phyloP scores from a whole-genome alignment of 1,140 invertebrate species.

The Holotrichia oblita region DNA sequence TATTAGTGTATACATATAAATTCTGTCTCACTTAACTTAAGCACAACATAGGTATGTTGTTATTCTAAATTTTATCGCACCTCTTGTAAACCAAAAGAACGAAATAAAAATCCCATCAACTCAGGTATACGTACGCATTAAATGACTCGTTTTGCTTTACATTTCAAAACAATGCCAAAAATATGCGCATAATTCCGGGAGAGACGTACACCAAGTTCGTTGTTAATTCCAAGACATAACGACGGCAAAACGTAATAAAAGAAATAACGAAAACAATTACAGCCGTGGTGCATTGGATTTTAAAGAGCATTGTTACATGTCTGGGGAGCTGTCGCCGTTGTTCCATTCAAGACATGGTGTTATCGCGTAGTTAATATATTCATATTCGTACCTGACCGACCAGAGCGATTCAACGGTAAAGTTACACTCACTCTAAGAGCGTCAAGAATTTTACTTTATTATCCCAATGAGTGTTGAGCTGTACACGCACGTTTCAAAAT shows the following conservation, averaged over 20 bases:
- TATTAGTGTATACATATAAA: too few species aligned
- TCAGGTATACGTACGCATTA: slow-evolving; percentile 3
- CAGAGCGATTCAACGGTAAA: background rate
- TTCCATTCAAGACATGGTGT: background rate
- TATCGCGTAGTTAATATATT: slow-evolving; percentile 5
- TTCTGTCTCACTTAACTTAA: background rate
- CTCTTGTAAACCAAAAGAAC: background rate
- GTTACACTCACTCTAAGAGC: background rate
- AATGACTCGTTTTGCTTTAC: slow-evolving; percentile 1
- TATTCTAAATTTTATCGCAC: slow-evolving; percentile 10
- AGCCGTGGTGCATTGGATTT: background rate
- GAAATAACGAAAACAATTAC: slow-evolving; percentile 21
- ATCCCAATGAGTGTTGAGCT: too few species aligned
- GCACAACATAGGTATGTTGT: background rate
- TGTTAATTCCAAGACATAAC: background rate
- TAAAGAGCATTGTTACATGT: slow-evolving; percentile 8
- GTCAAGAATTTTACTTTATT: too few species aligned
- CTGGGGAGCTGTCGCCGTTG: background rate
- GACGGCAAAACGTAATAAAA: slow-evolving; percentile 5
- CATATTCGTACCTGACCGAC: background rate
- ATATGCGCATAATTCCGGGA: slow-evolving; percentile 6
- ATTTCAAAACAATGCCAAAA: slow-evolving; percentile 17
- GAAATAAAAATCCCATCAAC: background rate
- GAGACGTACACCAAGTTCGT: background rate
- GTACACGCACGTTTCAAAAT: too few species aligned